Evolutionary conservation across 2,113 vertebrate genomes (phyloP), one percentile per base, ranked within the genome.

Genomic region (Polyodon spathula): DNA sequence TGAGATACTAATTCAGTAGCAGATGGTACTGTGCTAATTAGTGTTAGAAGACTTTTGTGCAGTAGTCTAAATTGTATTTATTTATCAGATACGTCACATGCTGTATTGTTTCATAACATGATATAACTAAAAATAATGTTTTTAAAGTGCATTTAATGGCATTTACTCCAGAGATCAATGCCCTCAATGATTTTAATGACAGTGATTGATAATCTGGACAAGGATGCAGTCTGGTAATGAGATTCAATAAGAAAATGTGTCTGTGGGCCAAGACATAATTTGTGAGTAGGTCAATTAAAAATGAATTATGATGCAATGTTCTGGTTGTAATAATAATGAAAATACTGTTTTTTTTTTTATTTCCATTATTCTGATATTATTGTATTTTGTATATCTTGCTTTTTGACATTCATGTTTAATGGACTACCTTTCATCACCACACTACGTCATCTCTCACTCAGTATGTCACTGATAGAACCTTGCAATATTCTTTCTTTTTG

Each of bases 231-330:
- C 68, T 55, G 43, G 14, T 69, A 72, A 71, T 67, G 66, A 66
- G 62, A 68, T 68, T 71, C 58, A 52, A 63, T 66, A 56, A 37
- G 42, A 54, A 62, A 64, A 66, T 42, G 39, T n/a, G 63, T 62
- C 27, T 56, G 61, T 56, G 55, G 66, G 66, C 43, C 59, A 64
- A 50, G 60, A 48, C 27, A 42, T 64, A 56, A 66, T 65, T 69
- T 62, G 67, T 66, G 60, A 63, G 60, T 41, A 68, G 69, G 71
- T 66, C 60, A 66, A 66, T 73, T 66, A 70, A 65, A 71, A 66
- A 68, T 73, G 69, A 63, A 60, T 52, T 53, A 62, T 66, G 44
- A 73, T 62, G 44, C 42, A 50, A 57, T 56, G 41, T 38, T 53
- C 55, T 46, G 61, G 16, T 42, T 55, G 40, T 40, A 66, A 62